Base-by-base conservation (phyloP, 2,888 invertebrate genomes). In the Trilocha varians region DNA sequence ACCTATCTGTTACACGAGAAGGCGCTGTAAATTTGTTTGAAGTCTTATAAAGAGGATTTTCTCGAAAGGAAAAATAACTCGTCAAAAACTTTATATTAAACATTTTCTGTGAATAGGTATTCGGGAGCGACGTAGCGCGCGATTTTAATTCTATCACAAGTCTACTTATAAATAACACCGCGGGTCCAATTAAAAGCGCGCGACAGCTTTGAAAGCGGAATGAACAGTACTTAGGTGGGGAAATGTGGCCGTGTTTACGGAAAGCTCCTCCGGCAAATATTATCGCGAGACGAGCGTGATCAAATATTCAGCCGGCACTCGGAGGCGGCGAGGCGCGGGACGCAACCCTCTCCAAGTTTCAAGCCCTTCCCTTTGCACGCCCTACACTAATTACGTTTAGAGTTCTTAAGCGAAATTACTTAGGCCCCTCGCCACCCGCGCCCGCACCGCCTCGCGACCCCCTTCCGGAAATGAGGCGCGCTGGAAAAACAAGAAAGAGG, bases 331-430 rank as follows among this genome's bases (percentile, higher is more conserved):
- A 59, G 66, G 70, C 61, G 71, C 73, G 77, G 72, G 71, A 70
- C 69, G 73, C 79, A 88, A 88, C 88, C 88, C 88, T 88, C 88
- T 88, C 88, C 76, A 82, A 84, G 69, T 87, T 85, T 87, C 87
- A 87, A 87, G 87, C 87, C 87, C 87, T 87, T 86, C 87, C 87
- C 86, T 85, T 83, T 82, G 86, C 87, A 84, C 86, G 87, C 88
- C 87, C 87, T 83, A 83, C 87, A 88, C 88, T 89, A 89, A 89
- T 89, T 89, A 89, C 88, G 88, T 89, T 89, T 88, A 88, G 88
- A 87, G 88, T 88, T 88, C 88, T 88, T 88, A 88, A 88, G 87
- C 87, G 87, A 88, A 88, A 89, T 89, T 89, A 88, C 88, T 88
- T 88, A 88, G 88, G 84, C 88, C 88, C 83, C 84, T 78, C 66